phyloP scores from a whole-genome alignment of 2,888 invertebrate genomes.

The Drosophila quinaria region DNA sequence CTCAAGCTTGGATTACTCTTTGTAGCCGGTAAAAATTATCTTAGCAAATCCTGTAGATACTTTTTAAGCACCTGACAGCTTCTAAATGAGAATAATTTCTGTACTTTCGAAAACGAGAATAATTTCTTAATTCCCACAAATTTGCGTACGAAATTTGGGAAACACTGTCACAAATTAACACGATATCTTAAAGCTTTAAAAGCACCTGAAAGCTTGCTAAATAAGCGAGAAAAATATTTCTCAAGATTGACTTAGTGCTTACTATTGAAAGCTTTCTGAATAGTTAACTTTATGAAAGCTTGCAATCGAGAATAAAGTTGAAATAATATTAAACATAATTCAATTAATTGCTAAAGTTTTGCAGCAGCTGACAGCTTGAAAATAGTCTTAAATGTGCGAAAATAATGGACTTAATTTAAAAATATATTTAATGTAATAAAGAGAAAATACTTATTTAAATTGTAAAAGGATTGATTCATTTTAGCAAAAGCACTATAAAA shows the following conservation, averaged over 20 bases:
- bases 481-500: too few relatives aligned
- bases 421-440: not conserved
- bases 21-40: not conserved
- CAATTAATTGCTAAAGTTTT: too few relatives aligned
- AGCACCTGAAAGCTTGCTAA: not conserved
- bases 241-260: too few relatives aligned
- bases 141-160: too few relatives aligned
- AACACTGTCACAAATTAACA: too few relatives aligned
- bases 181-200: not conserved
- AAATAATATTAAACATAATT: too few relatives aligned
- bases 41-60: not conserved
- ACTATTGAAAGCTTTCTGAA: too few relatives aligned
- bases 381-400: not conserved
- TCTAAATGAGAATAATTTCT: not conserved
- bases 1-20: slow-evolving; percentile 8
- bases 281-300: not conserved
- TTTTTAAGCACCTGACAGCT: not conserved
- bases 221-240: too few relatives aligned
- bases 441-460: not conserved
- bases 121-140: not conserved
- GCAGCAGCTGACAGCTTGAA: not conserved
- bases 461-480: too few relatives aligned
- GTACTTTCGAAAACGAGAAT: not conserved
- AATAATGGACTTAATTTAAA: too few relatives aligned
- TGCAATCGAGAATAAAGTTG: not conserved